A percentile compares a stretch with the other conserved stretches of the same genome.
Conservation (phyloP, 2,113 vertebrate species). For the Dicaeum eximium region DNA sequence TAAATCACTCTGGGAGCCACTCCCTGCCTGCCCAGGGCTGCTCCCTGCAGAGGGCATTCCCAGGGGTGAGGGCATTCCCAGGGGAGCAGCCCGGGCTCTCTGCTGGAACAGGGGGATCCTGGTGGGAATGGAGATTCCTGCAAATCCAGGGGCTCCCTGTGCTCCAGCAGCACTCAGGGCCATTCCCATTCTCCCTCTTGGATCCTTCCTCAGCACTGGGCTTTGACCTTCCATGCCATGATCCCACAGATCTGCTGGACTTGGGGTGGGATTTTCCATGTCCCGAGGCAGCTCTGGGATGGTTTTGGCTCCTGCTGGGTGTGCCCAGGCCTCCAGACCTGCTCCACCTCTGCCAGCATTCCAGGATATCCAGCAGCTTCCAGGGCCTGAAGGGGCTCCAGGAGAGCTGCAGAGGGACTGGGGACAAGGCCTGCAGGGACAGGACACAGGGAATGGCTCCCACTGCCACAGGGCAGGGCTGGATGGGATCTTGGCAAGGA, state of each 20-base stretch:
- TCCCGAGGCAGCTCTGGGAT: background rate
- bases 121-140: background rate
- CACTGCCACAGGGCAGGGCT: background rate
- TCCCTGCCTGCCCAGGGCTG: background rate
- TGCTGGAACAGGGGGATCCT: background rate
- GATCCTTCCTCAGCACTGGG: background rate
- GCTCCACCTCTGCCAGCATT: background rate
- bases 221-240: background rate
- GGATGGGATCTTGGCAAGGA: background rate
- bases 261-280: rapidly evolving
- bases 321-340: background rate
- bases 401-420: background rate
- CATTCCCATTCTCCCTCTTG: background rate
- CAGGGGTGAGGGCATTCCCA: background rate
- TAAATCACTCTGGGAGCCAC: background rate
- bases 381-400: background rate
- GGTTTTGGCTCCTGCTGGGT: background rate
- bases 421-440: background rate
- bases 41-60: background rate
- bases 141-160: background rate
- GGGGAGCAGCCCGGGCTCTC: too few species aligned
- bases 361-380: background rate
- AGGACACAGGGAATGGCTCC: background rate
- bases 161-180: background rate
- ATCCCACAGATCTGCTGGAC: background rate